A percentile compares a stretch with the other conserved stretches of the same genome.
These are phyloP conservation scores for Drosophila mojavensis DNA, from an alignment of 1,140 invertebrate genomes.

Conservation along the genomic window DNA sequence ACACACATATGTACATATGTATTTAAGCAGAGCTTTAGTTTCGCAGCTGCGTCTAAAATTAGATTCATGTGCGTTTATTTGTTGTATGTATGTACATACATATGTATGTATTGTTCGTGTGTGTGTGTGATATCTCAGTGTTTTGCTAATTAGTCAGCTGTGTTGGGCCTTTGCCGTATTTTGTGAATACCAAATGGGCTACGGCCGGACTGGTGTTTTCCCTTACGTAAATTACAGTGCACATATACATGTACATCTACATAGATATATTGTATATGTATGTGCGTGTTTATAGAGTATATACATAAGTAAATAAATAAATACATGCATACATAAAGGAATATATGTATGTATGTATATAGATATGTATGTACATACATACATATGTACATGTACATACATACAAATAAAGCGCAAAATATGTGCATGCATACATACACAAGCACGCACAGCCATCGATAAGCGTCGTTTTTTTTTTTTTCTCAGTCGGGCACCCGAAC, in stretches of 20 bases:
- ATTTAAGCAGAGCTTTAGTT: constrained; percentile 34
- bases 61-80: constrained; percentile 4
- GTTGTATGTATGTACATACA: not conserved
- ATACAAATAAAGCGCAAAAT: not conserved
- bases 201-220: constrained; percentile 10
- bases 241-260: constrained; percentile 1
- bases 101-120: not conserved
- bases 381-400: not conserved
- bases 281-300: not conserved
- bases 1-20: not conserved
- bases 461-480: constrained; percentile 40
- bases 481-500: constrained; percentile 41
- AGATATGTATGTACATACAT: constrained; percentile 1
- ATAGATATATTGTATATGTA: constrained; percentile 1
- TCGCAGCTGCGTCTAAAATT: constrained; percentile 26
- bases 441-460: constrained; percentile 59
- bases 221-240: constrained; percentile 10
- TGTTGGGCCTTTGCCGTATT: constrained; percentile 48
- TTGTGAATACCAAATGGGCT: constrained; percentile 17
- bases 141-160: constrained; percentile 67
- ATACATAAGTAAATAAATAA: constrained; percentile 6
- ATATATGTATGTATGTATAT: not conserved
- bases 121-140: constrained; percentile 21
- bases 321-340: not conserved
- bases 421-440: constrained; percentile 1